phyloP scores from a whole-genome alignment of 2,797 vertebrate species.

The Limosa lapponica region DNA sequence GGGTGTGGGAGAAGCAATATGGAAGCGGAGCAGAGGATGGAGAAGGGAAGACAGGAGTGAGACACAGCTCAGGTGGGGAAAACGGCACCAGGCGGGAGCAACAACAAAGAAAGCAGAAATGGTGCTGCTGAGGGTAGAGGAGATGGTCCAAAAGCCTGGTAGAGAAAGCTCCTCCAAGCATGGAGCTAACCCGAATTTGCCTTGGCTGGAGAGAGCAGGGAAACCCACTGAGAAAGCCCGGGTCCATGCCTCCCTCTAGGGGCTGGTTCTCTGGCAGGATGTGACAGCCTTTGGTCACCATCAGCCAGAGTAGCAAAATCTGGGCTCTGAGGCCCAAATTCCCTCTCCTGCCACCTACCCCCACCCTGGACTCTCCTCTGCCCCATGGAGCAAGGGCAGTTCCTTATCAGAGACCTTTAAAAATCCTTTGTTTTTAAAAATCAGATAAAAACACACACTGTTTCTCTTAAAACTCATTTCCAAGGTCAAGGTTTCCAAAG shows the following conservation, averaged over 20 bases:
- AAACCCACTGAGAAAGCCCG: not conserved
- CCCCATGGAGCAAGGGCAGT: not conserved
- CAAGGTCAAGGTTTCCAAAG: slow-evolving; percentile 11
- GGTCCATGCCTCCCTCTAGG: not conserved
- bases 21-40: not conserved
- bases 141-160: not conserved
- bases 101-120: not conserved
- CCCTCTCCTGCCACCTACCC: not conserved
- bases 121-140: not conserved
- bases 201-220: not conserved
- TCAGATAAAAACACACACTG: not conserved
- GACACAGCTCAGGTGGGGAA: not conserved
- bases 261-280: not conserved
- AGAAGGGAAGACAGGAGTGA: not conserved
- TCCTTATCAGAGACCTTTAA: not conserved
- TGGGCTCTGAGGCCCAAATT: not conserved
- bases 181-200: not conserved
- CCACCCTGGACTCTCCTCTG: not conserved
- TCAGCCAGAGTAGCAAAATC: not conserved
- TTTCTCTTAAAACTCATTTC: slow-evolving; percentile 14
- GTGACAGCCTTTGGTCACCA: fast-evolving
- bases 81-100: not conserved
- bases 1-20: fast-evolving
- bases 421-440: not conserved
- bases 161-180: not conserved